Evolutionary conservation across 1,140 invertebrate genomes (phyloP), one percentile per base, ranked within the genome.

Genomic region (Halesus radiatus): DNA sequence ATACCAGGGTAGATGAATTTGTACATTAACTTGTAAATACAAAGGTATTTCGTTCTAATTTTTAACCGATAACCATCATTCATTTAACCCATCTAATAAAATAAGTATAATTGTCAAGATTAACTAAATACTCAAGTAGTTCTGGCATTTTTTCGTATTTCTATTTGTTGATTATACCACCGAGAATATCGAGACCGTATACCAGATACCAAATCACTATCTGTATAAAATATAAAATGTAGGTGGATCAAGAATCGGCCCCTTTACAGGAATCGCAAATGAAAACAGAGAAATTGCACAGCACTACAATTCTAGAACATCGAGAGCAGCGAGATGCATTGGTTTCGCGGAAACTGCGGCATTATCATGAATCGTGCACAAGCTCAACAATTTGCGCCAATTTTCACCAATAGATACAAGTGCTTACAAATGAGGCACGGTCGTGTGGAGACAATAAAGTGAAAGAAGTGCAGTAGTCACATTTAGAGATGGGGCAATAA

Each of bases 321-420:
- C 56, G 23, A 20, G 56, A 60, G 56, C 56, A 60, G 10, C 56
- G 18, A 60, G 72, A 53, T 53, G 75, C 75, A 52, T 37, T 50
- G 37, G 16, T 66, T 68, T 68, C 76, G 37, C 50, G 45, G 60
- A 68, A 78, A 68, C 76, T 66, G 52, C 53, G 29, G 76, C 62
- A 68, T 68, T 66, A 68, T 78, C 60, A 37, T n/a, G 18, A 56
- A 66, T 78, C 76, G 76, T 78, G 76, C 32, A 52, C 60, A 18
- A n/a, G 76, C 76, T 26, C 37, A 66, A 68, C 60, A 78, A 78
- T 78, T 78, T 68, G 60, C 62, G 68, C 76, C 22, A 68, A 62
- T 66, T 78, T 78, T 23, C 18, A 22, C 32, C 32, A 52, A 52
- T 66, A 37, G 32, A 52, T 66, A 37, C 45, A 50, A 68, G 26